Evolutionary conservation across 2,113 vertebrate genomes (phyloP).

Genomic region (Syngnathus floridae): DNA sequence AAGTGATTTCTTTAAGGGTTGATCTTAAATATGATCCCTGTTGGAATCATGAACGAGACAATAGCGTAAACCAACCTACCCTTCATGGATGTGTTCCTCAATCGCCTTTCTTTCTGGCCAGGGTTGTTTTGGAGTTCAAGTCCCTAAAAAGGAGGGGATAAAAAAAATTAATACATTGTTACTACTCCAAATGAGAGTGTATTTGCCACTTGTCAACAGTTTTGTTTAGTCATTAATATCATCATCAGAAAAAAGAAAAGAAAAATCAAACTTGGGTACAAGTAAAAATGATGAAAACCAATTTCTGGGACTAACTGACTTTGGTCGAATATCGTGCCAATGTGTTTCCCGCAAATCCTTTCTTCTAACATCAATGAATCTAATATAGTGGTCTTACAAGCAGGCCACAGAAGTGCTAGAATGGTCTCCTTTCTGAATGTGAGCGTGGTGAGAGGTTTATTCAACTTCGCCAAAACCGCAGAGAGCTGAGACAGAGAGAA

Average conservation of each 20-base stretch:
- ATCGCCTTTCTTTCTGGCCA: neutral
- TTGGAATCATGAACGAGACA: constrained; percentile 19
- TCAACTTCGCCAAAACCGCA: constrained; percentile 69
- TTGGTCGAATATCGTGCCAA: constrained; percentile 22
- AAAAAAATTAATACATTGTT: constrained; percentile 27
- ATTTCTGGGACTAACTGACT: constrained; percentile 15
- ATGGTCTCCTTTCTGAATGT: constrained; percentile 35
- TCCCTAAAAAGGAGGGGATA: constrained; percentile 42
- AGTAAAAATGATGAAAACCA: neutral
- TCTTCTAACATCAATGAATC: constrained; percentile 25
- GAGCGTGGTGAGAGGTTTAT: constrained; percentile 56
- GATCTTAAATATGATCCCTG: constrained; percentile 18
- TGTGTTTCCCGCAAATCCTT: constrained; percentile 24
- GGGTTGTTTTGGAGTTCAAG: constrained; percentile 6
- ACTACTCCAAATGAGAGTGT: constrained; percentile 4
- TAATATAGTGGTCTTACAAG: constrained; percentile 19
- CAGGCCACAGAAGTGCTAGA: constrained; percentile 32
- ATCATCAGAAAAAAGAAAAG: neutral
- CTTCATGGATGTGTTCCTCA: constrained; percentile 22
- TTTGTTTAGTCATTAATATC: neutral
- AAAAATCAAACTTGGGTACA: neutral
- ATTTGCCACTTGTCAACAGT: neutral
- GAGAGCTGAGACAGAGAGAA: constrained; percentile 67
- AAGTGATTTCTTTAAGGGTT: neutral
- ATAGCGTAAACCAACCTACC: constrained; percentile 44